Conservation (phyloP, 2,888 invertebrate species). For the Meganola albula region DNA sequence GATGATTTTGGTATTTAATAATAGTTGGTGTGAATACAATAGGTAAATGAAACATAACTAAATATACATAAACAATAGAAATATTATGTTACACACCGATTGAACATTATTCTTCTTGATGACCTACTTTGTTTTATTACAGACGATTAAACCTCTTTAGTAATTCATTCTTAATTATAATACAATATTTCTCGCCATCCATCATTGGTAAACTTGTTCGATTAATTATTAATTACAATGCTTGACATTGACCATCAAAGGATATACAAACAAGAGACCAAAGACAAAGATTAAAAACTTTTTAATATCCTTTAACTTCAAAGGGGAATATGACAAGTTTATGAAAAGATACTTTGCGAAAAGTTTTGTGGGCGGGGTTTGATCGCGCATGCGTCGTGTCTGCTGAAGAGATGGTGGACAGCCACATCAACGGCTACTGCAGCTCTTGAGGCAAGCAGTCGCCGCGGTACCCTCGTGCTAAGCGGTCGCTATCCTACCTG, state of each 20-base stretch:
- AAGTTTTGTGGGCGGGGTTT: constrained; percentile 62
- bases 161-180: no score
- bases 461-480: constrained; percentile 55
- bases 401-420: constrained; percentile 63
- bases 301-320: constrained; percentile 22
- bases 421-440: constrained; percentile 48
- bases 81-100: no score
- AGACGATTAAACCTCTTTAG: no score
- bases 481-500: constrained; percentile 61
- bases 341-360: constrained; percentile 34
- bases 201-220: neutral
- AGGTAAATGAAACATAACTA: no score
- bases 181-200: no score
- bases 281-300: constrained; percentile 27
- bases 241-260: constrained; percentile 5
- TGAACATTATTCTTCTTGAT: no score
- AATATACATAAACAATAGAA: no score
- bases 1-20: no score
- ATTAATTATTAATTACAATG: constrained; percentile 10
- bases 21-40: no score
- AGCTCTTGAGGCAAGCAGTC: constrained; percentile 51
- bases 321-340: constrained; percentile 34
- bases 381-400: constrained; percentile 48
- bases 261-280: constrained; percentile 9
- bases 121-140: no score